Evolutionary conservation across 1,140 invertebrate genomes (phyloP).

Genomic region (Apolygus lucorum): DNA sequence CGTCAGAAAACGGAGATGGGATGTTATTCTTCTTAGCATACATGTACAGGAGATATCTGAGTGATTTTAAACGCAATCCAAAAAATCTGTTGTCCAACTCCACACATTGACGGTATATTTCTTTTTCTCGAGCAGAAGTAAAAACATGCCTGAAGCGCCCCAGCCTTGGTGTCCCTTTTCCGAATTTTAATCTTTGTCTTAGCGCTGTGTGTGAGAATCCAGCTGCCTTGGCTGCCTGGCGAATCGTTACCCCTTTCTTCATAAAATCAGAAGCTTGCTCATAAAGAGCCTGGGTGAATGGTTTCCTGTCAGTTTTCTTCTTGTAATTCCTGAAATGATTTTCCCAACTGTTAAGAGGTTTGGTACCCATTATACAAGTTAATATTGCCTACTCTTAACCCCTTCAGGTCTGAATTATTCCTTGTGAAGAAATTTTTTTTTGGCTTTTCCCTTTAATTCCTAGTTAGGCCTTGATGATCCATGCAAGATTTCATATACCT

Average conservation of each 20-base stretch:
- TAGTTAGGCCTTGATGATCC: no score
- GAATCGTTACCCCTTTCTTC: not conserved
- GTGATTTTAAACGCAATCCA: not conserved
- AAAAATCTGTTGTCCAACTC: not conserved
- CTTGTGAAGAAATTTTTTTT: no score
- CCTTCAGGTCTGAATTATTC: no score
- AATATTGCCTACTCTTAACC: no score
- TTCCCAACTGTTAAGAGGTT: no score
- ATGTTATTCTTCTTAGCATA: not conserved
- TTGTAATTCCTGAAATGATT: no score
- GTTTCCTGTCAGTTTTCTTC: not conserved
- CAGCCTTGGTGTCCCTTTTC: no score
- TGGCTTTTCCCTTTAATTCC: no score
- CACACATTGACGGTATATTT: not conserved
- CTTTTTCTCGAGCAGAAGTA: no score
- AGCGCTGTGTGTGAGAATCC: not conserved
- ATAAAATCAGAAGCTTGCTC: not conserved
- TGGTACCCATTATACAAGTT: no score
- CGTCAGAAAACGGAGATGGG: not conserved
- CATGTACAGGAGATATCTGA: not conserved
- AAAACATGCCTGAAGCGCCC: no score
- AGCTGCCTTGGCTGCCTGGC: not conserved
- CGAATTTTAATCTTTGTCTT: not conserved
- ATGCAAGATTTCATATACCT: no score
- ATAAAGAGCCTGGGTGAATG: not conserved